Base-by-base conservation (phyloP, 2,888 invertebrate species). In the Linnaemya vulpina region DNA sequence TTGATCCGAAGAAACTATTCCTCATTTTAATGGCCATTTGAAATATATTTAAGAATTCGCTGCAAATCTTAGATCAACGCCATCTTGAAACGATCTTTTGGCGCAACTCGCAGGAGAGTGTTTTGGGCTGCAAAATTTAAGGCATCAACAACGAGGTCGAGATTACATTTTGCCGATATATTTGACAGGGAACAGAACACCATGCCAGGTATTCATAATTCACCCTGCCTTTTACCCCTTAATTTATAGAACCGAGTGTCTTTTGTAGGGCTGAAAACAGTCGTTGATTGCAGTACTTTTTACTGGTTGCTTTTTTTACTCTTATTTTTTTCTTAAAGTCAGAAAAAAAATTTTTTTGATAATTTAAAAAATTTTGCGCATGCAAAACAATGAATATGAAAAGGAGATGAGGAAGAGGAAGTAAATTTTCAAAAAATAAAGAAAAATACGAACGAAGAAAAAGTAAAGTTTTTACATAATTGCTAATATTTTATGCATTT, bases 381-480 rank as follows among this genome's bases (percentile, higher is more conserved):
- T 30, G 5, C 8, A 49, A 49, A 49, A 46, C 46, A 49, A 43
- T 10, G 15, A 43, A 10, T 67, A 43, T 46, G 20, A 25, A 10
- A 17, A 38, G 35, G 9, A 10, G 8, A 9, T 30, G 22, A 30
- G 15, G 49, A 15, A 49, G 35, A 25, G n/a, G 40, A 51, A 38
- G 22, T 1, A 20, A 5, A 67, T 3, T 71, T 22, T 20, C 20
- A 22, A 51, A 40, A 62, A 65, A 67, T 51, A 68, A 11, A 7
- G 1, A 55, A 55, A 25, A 25, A 13, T 7, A 55, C 40, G 17
- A 46, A 40, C 3, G 2, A 84, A 84, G 84, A 84, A 84, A 71
- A 67, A 67, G 38, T 76, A 80, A 80, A 84, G 80, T 84, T 84
- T 80, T 84, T 84, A 73, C 76, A 80, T 84, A 84, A 84, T 84